Conservation (phyloP, 2,888 invertebrate species). For the Tuberolachnus salignus region DNA sequence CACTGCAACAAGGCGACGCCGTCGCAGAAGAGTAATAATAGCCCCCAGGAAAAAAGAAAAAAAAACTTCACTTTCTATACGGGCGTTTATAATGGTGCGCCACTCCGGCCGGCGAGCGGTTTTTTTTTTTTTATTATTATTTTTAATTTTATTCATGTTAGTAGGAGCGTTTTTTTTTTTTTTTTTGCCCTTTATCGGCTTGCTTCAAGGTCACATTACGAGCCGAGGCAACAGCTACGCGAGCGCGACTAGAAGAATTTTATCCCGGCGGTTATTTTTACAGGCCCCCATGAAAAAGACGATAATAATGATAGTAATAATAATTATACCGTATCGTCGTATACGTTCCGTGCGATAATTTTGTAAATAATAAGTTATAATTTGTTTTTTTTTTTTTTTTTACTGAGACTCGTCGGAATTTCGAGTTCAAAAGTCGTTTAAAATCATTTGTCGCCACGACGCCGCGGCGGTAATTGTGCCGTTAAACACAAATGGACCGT, state of each 20-base stretch:
- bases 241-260: no score
- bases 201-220: constrained; percentile 25
- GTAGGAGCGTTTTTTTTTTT: constrained; percentile 34
- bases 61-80: constrained; percentile 37
- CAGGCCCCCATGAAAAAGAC: no score
- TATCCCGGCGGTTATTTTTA: no score
- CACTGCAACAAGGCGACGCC: neutral
- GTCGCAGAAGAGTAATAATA: constrained; percentile 27
- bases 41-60: constrained; percentile 8
- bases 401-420: no score
- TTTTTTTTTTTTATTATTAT: constrained; percentile 1
- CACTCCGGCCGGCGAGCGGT: neutral
- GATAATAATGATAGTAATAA: no score
- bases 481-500: constrained; percentile 11
- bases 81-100: no score
- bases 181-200: constrained; percentile 32
- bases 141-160: constrained; percentile 29
- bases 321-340: no score
- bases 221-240: no score
- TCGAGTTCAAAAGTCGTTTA: neutral
- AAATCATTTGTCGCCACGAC: no score
- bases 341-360: no score
- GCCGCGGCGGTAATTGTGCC: neutral
- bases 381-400: no score
- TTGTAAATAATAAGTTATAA: no score